Conservation (phyloP, 53 echinoderm and acorn worm species). For the Stichopus horrens region DNA sequence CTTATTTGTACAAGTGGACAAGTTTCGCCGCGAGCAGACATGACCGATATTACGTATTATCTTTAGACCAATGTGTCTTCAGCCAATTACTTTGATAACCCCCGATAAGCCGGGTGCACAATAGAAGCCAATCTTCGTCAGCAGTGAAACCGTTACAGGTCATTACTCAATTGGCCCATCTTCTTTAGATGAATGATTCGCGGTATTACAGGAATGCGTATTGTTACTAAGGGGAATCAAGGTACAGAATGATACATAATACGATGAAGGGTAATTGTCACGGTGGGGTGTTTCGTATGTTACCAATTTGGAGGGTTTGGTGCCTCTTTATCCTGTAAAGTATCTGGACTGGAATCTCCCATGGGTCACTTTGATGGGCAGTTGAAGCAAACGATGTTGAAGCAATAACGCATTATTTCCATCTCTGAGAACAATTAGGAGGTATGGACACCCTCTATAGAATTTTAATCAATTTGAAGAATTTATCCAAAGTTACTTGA, state of each 20-base stretch:
- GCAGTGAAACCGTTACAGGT: neutral
- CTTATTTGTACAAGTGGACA: conserved; percentile 30
- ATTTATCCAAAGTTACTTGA: too few species aligned
- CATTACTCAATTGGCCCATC: neutral
- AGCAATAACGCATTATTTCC: neutral
- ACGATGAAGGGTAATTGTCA: neutral
- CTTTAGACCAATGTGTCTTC: neutral
- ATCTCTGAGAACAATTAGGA: neutral
- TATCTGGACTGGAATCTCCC: neutral
- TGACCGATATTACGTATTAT: conserved; percentile 8
- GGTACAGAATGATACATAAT: neutral
- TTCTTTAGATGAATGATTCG: neutral
- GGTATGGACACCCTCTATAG: too few species aligned
- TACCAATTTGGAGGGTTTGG: neutral
- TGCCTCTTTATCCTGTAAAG: neutral
- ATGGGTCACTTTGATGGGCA: neutral
- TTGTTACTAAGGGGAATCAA: neutral
- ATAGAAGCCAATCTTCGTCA: neutral
- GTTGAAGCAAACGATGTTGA: neutral
- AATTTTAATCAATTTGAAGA: too few species aligned
- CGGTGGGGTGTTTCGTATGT: neutral
- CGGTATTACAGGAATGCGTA: neutral
- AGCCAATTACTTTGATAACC: conserved; percentile 9
- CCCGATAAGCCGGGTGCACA: neutral
- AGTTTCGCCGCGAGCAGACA: neutral